Percentiles rank a stretch among this genome's conserved stretches.
Evolutionary conservation across 1,140 invertebrate genomes (phyloP).

Genomic region (Neuroterus valhalla): DNA sequence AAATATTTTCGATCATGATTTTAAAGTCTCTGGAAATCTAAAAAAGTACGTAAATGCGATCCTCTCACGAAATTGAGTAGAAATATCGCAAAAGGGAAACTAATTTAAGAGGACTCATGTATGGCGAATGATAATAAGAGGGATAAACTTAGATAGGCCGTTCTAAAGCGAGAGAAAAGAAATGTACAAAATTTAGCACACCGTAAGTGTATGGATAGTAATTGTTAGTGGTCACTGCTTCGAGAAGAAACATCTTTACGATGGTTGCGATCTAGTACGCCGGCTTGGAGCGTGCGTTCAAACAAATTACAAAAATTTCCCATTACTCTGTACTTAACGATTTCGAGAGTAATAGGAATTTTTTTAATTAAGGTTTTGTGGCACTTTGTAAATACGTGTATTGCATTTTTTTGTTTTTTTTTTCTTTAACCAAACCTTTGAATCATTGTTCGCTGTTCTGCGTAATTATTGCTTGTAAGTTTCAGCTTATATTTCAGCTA

Average conservation of each 20-base stretch:
- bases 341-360: neutral
- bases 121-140: neutral
- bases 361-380: conserved; percentile 7
- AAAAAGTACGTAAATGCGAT: neutral
- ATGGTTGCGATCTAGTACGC: conserved; percentile 72
- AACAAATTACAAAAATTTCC: neutral
- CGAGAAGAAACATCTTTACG: conserved; percentile 60
- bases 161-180: conserved; percentile 39
- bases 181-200: conserved; percentile 59
- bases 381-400: conserved; percentile 47
- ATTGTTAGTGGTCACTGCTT: conserved; percentile 60
- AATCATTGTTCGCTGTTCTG: conserved; percentile 39
- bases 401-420: neutral
- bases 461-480: conserved; percentile 18
- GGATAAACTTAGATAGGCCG: conserved; percentile 39
- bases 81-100: neutral
- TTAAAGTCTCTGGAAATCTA: neutral
- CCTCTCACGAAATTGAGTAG: conserved; percentile 1
- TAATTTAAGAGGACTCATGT: neutral
- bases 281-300: conserved; percentile 59
- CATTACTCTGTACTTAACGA: neutral
- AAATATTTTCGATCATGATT: neutral
- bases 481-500: neutral
- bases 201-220: conserved; percentile 47
- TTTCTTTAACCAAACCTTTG: conserved; percentile 12